Conservation (phyloP, 2,113 vertebrate genomes). For the Trogon melanurus region DNA sequence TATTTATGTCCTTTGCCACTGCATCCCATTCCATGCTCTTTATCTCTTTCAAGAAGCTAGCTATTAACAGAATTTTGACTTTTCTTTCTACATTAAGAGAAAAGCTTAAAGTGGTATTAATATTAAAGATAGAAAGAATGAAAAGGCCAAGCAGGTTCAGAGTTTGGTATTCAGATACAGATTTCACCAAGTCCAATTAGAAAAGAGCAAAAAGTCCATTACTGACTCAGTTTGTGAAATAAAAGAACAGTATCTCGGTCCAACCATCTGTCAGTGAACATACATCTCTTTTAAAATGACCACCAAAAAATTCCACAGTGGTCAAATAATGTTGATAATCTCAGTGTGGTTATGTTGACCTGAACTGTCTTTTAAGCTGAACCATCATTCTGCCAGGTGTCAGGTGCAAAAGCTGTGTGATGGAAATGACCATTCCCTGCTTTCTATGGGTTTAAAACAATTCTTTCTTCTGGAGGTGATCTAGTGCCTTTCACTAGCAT, state of each 20-base stretch:
- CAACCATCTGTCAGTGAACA: neutral
- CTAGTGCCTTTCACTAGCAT: neutral
- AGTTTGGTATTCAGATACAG: constrained; percentile 1
- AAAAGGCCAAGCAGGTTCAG: constrained; percentile 9
- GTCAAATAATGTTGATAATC: neutral
- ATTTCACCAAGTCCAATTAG: constrained; percentile 18
- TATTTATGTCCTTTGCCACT: neutral
- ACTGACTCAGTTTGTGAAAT: neutral
- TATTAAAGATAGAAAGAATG: neutral
- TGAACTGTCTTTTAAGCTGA: neutral
- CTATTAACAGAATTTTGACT: constrained; percentile 5
- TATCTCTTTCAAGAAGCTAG: neutral
- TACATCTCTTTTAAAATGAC: neutral
- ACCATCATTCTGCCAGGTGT: neutral
- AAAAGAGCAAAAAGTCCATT: constrained; percentile 19
- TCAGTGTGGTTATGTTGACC: neutral
- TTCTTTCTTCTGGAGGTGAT: neutral
- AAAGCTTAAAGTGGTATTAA: constrained; percentile 11
- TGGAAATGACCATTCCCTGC: neutral
- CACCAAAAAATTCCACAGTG: neutral
- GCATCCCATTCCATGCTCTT: neutral
- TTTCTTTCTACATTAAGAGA: neutral
- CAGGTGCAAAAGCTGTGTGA: neutral
- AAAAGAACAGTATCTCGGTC: neutral
- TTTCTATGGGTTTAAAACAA: neutral